phyloP scores from a whole-genome alignment of 2,888 invertebrate genomes.

The Steinernema carpocapsae region DNA sequence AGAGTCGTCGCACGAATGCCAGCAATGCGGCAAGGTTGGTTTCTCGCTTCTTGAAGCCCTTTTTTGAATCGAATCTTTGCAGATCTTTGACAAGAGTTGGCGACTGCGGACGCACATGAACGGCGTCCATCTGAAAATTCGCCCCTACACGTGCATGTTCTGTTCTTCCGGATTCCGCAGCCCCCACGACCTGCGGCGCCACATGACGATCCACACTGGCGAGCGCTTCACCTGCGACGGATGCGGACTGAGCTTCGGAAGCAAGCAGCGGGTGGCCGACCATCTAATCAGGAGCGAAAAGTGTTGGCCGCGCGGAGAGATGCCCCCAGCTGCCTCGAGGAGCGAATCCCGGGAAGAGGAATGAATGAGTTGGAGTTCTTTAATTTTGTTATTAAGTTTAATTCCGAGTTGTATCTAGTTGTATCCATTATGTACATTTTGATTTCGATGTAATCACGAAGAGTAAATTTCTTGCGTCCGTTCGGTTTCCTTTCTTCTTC shows the following conservation, averaged over 20 bases:
- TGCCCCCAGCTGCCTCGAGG: conserved; percentile 3
- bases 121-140: conserved; percentile 3
- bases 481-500: no score
- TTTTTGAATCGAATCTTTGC: neutral
- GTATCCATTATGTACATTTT: no score
- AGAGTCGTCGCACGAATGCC: no score
- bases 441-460: no score
- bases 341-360: no score
- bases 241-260: conserved; percentile 11
- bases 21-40: no score
- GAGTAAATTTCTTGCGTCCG: no score
- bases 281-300: conserved; percentile 9
- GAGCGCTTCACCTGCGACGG: conserved; percentile 25
- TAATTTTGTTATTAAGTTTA: no score
- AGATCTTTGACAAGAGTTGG: conserved; percentile 19
- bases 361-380: no score
- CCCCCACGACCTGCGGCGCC: conserved; percentile 33
- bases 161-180: conserved; percentile 21
- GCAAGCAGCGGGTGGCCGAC: conserved; percentile 32
- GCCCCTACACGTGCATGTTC: conserved; percentile 10
- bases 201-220: conserved; percentile 25
- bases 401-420: no score
- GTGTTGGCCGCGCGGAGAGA: conserved; percentile 11
- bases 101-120: conserved; percentile 7
- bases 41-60: neutral